Evolutionary conservation across 92 coral and sea anemone genomes (phyloP), one percentile per base, ranked within the genome.

Genomic region (Phenganax subtilis): DNA sequence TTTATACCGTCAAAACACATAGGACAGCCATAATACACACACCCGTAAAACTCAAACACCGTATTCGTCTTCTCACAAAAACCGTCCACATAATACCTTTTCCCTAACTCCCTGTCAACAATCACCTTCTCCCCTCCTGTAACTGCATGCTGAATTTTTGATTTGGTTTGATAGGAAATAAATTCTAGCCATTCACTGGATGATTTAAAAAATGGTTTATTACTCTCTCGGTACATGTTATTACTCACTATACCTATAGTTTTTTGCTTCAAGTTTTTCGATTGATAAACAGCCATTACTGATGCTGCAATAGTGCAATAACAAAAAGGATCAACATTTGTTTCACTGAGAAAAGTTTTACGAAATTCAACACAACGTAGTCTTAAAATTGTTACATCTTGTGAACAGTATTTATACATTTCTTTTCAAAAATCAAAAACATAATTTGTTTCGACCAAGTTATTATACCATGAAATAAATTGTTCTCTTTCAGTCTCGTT

Each of bases 231-330:
- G 51, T 86, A 86, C 71, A 73, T 70, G 57, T 81, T 70, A 16
- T 72, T 72, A 12, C 85, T 85, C 11, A 86, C 85, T 10, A 81
- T 81, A 59, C 74, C n/a, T n/a, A n/a, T n/a, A n/a, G n/a, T n/a
- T n/a, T n/a, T n/a, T n/a, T n/a, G n/a, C n/a, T n/a, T n/a, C n/a
- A n/a, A n/a, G n/a, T n/a, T n/a, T n/a, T n/a, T n/a, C n/a, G n/a
- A n/a, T n/a, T n/a, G n/a, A n/a, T n/a, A n/a, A n/a, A n/a, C n/a
- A n/a, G n/a, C n/a, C n/a, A n/a, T n/a, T n/a, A n/a, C n/a, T n/a
- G n/a, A 74, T 44, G 88, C 77, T 1, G 88, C 88, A 17, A 86
- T 86, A n/a, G 88, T 81, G 7, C 56, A 27, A 57, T 81, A 86
- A 44, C 77, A 76, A 16, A 86, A 79, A 11, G 88, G 88, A 15